Evolutionary conservation across 2,113 vertebrate genomes (phyloP), one percentile per base, ranked within the genome.

Genomic region (Petromus typicus): DNA sequence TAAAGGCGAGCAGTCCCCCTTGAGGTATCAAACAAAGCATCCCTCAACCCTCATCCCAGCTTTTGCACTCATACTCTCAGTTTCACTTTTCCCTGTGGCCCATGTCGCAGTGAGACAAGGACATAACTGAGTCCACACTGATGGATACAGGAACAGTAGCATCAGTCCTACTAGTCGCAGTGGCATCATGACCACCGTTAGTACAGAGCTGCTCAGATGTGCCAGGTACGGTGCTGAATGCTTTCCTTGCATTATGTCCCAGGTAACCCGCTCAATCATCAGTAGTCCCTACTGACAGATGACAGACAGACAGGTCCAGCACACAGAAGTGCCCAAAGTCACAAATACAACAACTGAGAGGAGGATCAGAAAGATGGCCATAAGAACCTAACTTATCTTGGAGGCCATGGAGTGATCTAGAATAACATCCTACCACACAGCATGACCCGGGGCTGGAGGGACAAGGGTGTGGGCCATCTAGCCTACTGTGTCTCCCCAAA

Each of bases 241-340:
- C 67, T 75, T 18, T 27, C 14, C 32, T 79, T 76, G 56, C 32
- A n/a, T 76, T 51, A 34, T 32, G 51, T 89, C 43, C 82, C 87
- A 91, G 30, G 2, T 25, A 23, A 84, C 48, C 51, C 27, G 63
- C 51, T 91, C 71, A 18, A 66, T 67, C 20, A 67, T 32, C 57
- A n/a, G 37, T 17, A 59, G n/a, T 64, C 79, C 76, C 57, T 43
- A 69, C 43, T 82, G 48, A 90, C 56, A 79, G 34, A 86, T 57
- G 88, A 86, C 0, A 73, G 78, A 40, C 66, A 61, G 45, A n/a
- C n/a, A 63, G 30, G 20, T 59, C 90, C 51, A 71, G 25, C 63
- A 76, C 75, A 87, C 59, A 43, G 18, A 93, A 94, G 64, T 82
- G 51, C 9, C 93, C 56, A 81, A 51, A 12, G 67, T 95, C 93